Evolutionary conservation across 2,797 vertebrate genomes (phyloP).

Genomic region (Manis pentadactyla): DNA sequence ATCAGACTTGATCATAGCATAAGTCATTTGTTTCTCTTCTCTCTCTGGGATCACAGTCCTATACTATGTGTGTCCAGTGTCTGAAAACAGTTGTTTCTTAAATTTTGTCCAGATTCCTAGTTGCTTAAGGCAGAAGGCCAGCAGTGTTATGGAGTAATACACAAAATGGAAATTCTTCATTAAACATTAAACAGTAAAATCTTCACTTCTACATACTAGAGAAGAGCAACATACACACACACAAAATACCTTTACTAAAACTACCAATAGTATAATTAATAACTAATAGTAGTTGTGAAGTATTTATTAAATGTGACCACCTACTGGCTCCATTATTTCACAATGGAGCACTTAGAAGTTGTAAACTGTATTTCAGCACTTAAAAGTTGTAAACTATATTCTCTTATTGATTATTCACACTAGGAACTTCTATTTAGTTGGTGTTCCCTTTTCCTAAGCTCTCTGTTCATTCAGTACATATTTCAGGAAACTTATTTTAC

Average conservation of each 20-base stretch:
- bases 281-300: neutral
- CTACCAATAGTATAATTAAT: neutral
- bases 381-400: neutral
- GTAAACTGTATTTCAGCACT: no score
- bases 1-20: neutral
- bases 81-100: neutral
- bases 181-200: neutral
- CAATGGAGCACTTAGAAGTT: neutral
- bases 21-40: neutral
- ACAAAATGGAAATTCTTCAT: neutral
- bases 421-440: neutral
- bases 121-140: neutral
- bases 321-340: neutral
- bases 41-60: neutral
- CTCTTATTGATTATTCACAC: neutral
- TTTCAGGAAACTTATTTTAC: neutral
- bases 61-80: neutral
- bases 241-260: neutral
- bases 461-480: neutral
- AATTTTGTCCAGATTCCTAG: neutral
- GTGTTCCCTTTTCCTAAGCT: neutral
- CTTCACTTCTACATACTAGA: neutral
- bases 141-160: neutral
- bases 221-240: neutral
- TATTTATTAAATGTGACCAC: neutral